Evolutionary conservation across 2,888 invertebrate species (phyloP).

Genomic region (Anorthoa munda): DNA sequence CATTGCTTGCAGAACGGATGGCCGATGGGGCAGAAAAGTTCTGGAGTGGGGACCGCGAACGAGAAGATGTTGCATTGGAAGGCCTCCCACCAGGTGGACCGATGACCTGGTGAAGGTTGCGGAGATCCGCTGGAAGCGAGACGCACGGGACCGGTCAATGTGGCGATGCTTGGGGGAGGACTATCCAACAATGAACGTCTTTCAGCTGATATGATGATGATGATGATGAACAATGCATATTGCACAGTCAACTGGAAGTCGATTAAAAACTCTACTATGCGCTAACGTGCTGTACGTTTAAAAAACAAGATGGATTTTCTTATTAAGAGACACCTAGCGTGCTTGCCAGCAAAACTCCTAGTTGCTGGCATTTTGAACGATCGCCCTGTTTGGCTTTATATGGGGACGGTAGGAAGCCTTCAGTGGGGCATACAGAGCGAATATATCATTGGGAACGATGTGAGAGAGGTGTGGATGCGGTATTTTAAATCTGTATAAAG

Average conservation of each 20-base stretch:
- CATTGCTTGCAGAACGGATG: too few species aligned
- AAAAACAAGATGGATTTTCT: slow-evolving; percentile 28
- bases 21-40: too few species aligned
- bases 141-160: too few species aligned
- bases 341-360: slow-evolving; percentile 35
- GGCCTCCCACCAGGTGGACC: too few species aligned
- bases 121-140: too few species aligned
- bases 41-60: too few species aligned
- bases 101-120: too few species aligned
- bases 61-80: too few species aligned
- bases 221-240: too few species aligned
- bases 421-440: slow-evolving; percentile 24
- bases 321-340: slow-evolving; percentile 30
- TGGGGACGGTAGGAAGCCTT: slow-evolving; percentile 29
- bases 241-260: background rate
- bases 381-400: slow-evolving; percentile 19
- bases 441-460: slow-evolving; percentile 45
- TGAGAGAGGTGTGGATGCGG: slow-evolving; percentile 21
- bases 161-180: too few species aligned
- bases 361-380: slow-evolving; percentile 50
- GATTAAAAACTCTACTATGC: background rate
- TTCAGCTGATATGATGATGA: too few species aligned
- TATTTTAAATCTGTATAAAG: background rate
- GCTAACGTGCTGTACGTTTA: background rate
- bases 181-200: too few species aligned